These are phyloP conservation scores for Leucophenga montana DNA, from an alignment of 2,888 invertebrate genomes.

Conservation along the genomic window DNA sequence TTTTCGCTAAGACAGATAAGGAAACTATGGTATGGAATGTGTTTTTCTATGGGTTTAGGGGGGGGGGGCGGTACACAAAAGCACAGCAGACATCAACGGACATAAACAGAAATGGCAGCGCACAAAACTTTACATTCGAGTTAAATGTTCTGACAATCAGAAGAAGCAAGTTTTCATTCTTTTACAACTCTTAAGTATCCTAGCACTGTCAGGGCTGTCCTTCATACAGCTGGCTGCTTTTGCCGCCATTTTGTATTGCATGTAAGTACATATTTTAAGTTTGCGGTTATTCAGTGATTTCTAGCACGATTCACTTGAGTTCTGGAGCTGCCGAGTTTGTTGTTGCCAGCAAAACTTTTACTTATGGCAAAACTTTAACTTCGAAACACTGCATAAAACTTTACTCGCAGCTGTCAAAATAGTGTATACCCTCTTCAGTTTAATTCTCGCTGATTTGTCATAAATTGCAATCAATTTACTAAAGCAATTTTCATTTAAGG, in stretches of 20 bases:
- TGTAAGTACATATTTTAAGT: neutral
- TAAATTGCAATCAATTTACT: too few species aligned
- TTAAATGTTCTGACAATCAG: slow-evolving; percentile 60
- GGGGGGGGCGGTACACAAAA: neutral
- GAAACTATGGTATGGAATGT: neutral
- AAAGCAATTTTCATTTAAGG: too few species aligned
- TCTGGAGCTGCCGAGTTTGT: neutral
- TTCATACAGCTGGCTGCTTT: neutral
- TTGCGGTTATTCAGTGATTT: neutral
- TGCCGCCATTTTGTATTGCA: neutral
- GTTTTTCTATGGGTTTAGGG: too few species aligned
- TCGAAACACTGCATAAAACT: neutral
- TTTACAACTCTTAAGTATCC: slow-evolving; percentile 13
- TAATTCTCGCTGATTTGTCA: too few species aligned
- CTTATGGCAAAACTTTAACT: neutral
- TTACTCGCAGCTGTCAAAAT: neutral
- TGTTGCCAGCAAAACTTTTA: neutral
- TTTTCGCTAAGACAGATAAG: slow-evolving; percentile 31
- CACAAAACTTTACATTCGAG: slow-evolving; percentile 53
- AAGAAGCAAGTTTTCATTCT: slow-evolving; percentile 50
- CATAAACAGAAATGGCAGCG: slow-evolving; percentile 18
- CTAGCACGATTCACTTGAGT: too few species aligned
- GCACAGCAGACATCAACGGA: too few species aligned
- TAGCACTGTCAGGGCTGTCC: neutral
- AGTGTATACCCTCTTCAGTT: too few species aligned